phyloP scores from a whole-genome alignment of 2,113 vertebrate genomes.

The Vidua chalybeata region DNA sequence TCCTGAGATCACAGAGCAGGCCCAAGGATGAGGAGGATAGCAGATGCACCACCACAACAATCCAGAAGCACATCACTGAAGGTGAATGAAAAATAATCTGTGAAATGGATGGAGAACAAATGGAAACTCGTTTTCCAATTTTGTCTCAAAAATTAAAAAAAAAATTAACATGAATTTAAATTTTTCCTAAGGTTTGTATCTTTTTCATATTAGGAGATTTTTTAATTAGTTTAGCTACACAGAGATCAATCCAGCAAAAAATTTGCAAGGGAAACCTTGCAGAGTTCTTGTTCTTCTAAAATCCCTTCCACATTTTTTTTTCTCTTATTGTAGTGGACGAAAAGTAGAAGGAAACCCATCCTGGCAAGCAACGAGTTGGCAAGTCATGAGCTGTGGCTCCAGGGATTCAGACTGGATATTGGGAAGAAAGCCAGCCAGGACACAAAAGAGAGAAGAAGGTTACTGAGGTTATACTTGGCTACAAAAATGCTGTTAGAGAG shows the following conservation, averaged over 20 bases:
- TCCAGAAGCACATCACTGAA: neutral
- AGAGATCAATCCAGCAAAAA: neutral
- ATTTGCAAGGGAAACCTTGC: neutral
- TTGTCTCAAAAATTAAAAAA: neutral
- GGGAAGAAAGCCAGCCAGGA: neutral
- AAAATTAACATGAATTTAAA: neutral
- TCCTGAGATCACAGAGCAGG: neutral
- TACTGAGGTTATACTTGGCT: neutral
- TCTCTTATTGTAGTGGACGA: neutral
- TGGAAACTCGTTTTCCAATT: neutral
- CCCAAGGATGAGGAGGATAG: no score
- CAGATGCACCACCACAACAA: neutral
- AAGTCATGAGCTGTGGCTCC: neutral
- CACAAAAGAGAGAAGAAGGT: neutral
- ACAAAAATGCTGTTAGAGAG: neutral
- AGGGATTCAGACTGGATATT: neutral
- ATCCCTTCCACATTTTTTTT: neutral
- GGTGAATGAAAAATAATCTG: neutral
- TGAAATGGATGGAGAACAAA: neutral
- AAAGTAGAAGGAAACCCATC: neutral
- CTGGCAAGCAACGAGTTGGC: neutral
- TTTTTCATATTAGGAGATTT: neutral
- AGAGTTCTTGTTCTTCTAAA: neutral
- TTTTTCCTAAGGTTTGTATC: neutral
- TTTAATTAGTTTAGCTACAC: neutral